Evolutionary conservation across 2,113 vertebrate species (phyloP).

Genomic region (Scomber japonicus): DNA sequence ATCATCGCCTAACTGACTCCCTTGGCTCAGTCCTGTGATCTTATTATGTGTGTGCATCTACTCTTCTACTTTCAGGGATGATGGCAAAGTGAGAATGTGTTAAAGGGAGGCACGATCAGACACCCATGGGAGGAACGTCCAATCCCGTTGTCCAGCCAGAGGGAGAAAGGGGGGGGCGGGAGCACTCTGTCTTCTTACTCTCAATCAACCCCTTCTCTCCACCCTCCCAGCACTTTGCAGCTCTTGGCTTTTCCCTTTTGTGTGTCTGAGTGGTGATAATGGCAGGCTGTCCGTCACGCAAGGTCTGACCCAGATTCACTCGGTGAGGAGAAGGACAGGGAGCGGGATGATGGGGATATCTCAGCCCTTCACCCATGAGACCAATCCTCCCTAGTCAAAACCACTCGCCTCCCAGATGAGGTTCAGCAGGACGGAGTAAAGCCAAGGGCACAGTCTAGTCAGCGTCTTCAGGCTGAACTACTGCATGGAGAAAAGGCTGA

Average conservation of each 20-base stretch:
- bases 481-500: not conserved
- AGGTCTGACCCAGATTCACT: constrained; percentile 80
- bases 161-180: constrained; percentile 45
- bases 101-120: constrained; percentile 47
- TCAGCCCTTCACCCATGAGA: constrained; percentile 46
- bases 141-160: constrained; percentile 44
- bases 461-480: not conserved
- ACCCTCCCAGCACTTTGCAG: constrained; percentile 54
- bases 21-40: constrained; percentile 7
- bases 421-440: constrained; percentile 18
- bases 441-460: constrained; percentile 22
- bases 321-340: constrained; percentile 33
- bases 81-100: constrained; percentile 49
- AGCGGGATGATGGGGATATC: constrained; percentile 41
- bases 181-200: constrained; percentile 53
- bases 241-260: constrained; percentile 67
- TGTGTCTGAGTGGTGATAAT: constrained; percentile 75
- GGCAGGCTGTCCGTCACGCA: constrained; percentile 77
- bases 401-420: not conserved
- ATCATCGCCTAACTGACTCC: not conserved
- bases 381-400: constrained; percentile 29
- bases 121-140: constrained; percentile 50
- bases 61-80: constrained; percentile 32
- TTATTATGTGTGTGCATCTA: constrained; percentile 15
- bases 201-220: constrained; percentile 48